These are phyloP conservation scores for Chaenodraco wilsoni DNA, from an alignment of 2,797 vertebrate species.

Conservation along the genomic window DNA sequence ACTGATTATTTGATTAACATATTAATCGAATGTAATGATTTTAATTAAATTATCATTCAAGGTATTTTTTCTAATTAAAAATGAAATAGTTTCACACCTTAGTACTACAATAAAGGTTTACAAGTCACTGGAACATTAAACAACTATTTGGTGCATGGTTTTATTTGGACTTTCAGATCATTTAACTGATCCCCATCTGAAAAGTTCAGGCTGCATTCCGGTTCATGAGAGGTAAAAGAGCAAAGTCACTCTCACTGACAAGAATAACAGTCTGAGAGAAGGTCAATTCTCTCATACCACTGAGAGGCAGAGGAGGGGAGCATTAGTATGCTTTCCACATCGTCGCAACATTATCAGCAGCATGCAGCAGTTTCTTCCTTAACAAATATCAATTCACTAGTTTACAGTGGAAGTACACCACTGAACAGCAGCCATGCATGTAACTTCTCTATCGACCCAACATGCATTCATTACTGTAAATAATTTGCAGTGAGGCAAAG, in stretches of 20 bases:
- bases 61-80: neutral
- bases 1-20: neutral
- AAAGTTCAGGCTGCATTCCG: slow-evolving; percentile 49
- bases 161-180: slow-evolving; percentile 22
- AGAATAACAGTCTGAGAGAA: slow-evolving; percentile 74
- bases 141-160: slow-evolving; percentile 14
- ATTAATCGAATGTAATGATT: neutral
- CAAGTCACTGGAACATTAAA: neutral
- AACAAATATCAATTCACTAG: slow-evolving; percentile 24
- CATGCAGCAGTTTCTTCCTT: slow-evolving; percentile 62
- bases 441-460: slow-evolving; percentile 10
- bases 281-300: slow-evolving; percentile 73
- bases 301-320: slow-evolving; percentile 57
- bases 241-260: slow-evolving; percentile 68
- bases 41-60: neutral
- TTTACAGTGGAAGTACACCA: slow-evolving; percentile 47
- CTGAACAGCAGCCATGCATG: slow-evolving; percentile 11
- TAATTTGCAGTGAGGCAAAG: slow-evolving; percentile 41
- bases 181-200: slow-evolving; percentile 16
- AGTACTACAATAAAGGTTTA: slow-evolving; percentile 1
- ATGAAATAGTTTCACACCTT: neutral
- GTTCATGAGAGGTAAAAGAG: slow-evolving; percentile 67
- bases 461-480: slow-evolving; percentile 36
- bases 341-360: slow-evolving; percentile 66
- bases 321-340: slow-evolving; percentile 73